phyloP scores from a whole-genome alignment of 2,797 vertebrate species.

The Buphagus erythrorhynchus region DNA sequence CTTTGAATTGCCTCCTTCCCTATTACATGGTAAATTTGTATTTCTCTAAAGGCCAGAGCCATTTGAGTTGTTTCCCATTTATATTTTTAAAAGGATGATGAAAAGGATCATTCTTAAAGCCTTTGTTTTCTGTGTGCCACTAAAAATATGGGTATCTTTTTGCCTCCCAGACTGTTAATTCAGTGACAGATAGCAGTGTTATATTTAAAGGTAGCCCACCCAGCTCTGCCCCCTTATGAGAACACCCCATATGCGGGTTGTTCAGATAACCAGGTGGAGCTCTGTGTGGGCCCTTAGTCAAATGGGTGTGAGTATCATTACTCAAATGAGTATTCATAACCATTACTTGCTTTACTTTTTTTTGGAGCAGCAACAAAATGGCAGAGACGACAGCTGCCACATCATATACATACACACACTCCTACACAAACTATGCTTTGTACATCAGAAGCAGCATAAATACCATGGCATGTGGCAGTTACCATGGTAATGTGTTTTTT shows the following conservation, averaged over 20 bases:
- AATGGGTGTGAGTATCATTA: conserved; percentile 72
- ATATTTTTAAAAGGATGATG: not conserved
- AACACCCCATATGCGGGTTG: conserved; percentile 28
- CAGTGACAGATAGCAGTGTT: conserved; percentile 1
- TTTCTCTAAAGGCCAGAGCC: not conserved
- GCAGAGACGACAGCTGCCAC: conserved; percentile 84
- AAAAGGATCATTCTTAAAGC: not conserved
- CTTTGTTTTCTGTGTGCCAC: not conserved
- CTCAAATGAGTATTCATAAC: conserved; percentile 81
- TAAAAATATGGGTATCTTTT: conserved; percentile 7
- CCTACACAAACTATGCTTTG: conserved; percentile 84
- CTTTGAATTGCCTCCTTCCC: not conserved
- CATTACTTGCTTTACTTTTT: conserved; percentile 78
- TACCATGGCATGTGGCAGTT: conserved; percentile 83
- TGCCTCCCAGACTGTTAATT: conserved; percentile 2
- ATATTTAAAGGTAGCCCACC: conserved; percentile 52
- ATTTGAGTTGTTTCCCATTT: not conserved
- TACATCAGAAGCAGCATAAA: conserved; percentile 85
- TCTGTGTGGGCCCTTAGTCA: conserved; percentile 67
- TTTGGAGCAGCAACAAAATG: conserved; percentile 82
- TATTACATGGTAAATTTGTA: not conserved
- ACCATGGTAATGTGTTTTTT: conserved; percentile 78
- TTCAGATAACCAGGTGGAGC: conserved; percentile 52
- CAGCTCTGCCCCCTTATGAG: conserved; percentile 14
- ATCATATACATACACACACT: conserved; percentile 83